Conservation (phyloP, 1,140 invertebrate species). For the Probaryconus sp. region DNA sequence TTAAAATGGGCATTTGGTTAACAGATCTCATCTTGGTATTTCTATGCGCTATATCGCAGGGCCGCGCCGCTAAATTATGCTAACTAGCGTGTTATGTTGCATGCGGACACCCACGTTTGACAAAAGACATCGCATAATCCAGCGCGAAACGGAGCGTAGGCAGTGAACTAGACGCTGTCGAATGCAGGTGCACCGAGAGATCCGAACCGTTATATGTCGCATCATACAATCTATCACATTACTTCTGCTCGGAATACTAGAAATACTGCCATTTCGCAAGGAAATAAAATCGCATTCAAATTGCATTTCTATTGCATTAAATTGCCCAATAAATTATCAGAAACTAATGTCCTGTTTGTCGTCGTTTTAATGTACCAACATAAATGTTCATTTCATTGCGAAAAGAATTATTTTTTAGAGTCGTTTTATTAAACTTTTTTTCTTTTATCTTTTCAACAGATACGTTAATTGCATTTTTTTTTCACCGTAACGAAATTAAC, state of each 20-base stretch:
- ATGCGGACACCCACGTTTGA: conserved; percentile 69
- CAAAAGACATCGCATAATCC: conserved; percentile 66
- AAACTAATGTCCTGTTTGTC: no score
- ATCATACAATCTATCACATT: conserved; percentile 55
- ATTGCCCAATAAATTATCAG: no score
- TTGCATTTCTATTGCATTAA: no score
- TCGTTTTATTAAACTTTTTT: no score
- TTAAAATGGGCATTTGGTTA: conserved; percentile 67
- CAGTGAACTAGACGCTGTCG: conserved; percentile 52
- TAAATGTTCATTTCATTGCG: no score
- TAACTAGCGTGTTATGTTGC: conserved; percentile 45
- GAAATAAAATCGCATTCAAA: conserved; percentile 2
- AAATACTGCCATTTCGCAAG: conserved; percentile 37
- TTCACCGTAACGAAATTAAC: no score
- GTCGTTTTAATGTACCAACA: no score
- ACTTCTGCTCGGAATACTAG: conserved; percentile 26
- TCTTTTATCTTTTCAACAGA: no score
- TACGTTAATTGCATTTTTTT: no score
- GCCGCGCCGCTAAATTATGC: conserved; percentile 36
- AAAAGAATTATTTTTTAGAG: no score
- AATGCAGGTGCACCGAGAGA: conserved; percentile 57
- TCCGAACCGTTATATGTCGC: conserved; percentile 53
- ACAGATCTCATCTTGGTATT: conserved; percentile 44
- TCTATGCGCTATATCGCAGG: conserved; percentile 30
- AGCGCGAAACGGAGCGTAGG: conserved; percentile 66